Conservation (phyloP, 1,140 invertebrate genomes). For the Trachelipus rathkii region DNA sequence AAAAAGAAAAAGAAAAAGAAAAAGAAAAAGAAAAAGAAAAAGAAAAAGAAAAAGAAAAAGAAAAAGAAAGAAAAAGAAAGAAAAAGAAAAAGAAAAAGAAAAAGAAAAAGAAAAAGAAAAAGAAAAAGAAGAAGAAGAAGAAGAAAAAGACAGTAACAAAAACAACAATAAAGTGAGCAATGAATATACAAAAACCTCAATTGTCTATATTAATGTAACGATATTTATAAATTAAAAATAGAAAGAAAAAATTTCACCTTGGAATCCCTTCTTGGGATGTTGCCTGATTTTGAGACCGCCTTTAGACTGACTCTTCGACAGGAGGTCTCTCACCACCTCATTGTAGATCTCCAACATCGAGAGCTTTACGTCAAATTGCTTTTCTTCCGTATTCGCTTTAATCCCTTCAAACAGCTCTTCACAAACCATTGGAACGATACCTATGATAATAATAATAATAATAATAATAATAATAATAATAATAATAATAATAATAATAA, state of each 20-base stretch:
- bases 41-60: too few species aligned
- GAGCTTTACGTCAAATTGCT: slow-evolving; percentile 54
- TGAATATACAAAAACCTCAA: too few species aligned
- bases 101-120: too few species aligned
- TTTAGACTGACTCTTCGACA: slow-evolving; percentile 51
- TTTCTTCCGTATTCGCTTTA: slow-evolving; percentile 52
- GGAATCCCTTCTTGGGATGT: slow-evolving; percentile 62
- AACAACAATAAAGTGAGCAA: background rate
- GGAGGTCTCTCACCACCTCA: slow-evolving; percentile 59
- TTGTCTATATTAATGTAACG: background rate
- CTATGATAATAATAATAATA: slow-evolving; percentile 48
- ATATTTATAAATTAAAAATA: slow-evolving; percentile 5
- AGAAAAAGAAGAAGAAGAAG: background rate
- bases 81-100: too few species aligned
- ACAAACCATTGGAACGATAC: slow-evolving; percentile 61
- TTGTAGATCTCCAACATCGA: slow-evolving; percentile 66
- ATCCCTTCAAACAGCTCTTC: slow-evolving; percentile 59
- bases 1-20: too few species aligned
- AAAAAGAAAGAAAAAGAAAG: too few species aligned
- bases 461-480: slow-evolving; percentile 14
- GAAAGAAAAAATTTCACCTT: slow-evolving; percentile 51
- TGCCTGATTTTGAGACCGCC: slow-evolving; percentile 59
- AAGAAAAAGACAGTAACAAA: background rate
- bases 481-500: background rate
- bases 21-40: too few species aligned